A percentile compares a stretch with the other conserved stretches of the same genome.
Conservation (phyloP, 2,113 vertebrate genomes). For the Boleophthalmus pectinirostris region DNA sequence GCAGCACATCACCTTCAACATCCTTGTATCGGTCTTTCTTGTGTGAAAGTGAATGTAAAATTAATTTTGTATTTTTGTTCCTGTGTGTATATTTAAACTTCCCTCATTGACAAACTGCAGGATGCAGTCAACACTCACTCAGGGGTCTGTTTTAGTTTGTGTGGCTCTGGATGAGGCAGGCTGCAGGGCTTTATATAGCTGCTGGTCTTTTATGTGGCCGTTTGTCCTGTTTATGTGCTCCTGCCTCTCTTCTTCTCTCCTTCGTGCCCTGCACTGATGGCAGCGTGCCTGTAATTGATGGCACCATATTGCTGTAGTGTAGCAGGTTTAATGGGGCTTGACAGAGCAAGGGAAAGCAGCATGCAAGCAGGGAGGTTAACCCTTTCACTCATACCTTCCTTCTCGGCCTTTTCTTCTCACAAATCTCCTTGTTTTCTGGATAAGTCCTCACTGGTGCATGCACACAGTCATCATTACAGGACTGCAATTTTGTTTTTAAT, state of each 20-base stretch:
- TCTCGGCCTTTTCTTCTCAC: neutral
- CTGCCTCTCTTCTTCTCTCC: conserved; percentile 67
- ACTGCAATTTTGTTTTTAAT: conserved; percentile 49
- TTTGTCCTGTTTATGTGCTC: conserved; percentile 80
- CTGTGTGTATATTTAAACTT: conserved; percentile 23
- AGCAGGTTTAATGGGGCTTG: conserved; percentile 82
- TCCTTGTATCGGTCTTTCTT: neutral
- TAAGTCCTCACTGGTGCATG: conserved; percentile 5
- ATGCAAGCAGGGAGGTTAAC: conserved; percentile 72
- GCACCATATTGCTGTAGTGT: conserved; percentile 81
- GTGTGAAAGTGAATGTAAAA: conserved; percentile 35
- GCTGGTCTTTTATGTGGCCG: conserved; percentile 78
- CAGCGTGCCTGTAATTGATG: conserved; percentile 79
- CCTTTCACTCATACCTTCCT: conserved; percentile 57
- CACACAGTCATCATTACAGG: conserved; percentile 50
- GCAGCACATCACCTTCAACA: neutral
- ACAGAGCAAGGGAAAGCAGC: conserved; percentile 77
- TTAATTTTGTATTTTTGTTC: neutral
- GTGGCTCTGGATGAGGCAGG: conserved; percentile 23
- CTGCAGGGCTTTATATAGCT: conserved; percentile 59
- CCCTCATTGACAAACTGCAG: conserved; percentile 24
- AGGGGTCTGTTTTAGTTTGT: conserved; percentile 3
- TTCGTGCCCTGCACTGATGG: conserved; percentile 71
- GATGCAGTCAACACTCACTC: neutral
- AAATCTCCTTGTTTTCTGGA: conserved; percentile 4